Conservation (phyloP, 1,140 invertebrate genomes). For the Drosophila bifasciata region DNA sequence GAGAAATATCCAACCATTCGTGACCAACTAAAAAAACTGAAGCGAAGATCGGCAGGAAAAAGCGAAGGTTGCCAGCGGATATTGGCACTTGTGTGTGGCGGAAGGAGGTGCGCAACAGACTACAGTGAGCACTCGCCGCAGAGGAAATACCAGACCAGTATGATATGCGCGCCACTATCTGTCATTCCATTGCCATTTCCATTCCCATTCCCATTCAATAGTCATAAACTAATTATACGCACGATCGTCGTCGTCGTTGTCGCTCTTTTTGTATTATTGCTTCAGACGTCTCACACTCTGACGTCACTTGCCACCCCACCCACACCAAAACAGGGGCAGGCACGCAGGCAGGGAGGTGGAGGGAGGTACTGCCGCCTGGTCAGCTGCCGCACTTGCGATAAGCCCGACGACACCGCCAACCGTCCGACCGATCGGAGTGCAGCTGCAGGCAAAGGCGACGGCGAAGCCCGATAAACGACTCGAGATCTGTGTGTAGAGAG, state of each 20-base stretch:
- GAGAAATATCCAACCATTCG: constrained; percentile 41
- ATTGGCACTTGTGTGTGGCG: constrained; percentile 30
- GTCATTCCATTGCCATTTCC: not conserved
- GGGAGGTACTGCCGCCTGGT: constrained; percentile 3
- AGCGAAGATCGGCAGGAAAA: not conserved
- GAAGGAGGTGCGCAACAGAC: constrained; percentile 26
- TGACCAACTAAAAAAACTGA: not conserved
- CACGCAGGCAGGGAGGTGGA: not conserved
- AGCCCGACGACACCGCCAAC: no score
- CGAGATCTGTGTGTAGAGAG: not conserved
- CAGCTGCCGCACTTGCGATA: constrained; percentile 40
- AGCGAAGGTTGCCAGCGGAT: constrained; percentile 25
- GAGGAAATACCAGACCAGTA: not conserved
- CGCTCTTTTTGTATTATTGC: constrained; percentile 1
- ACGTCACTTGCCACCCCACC: constrained; percentile 42
- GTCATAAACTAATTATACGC: constrained; percentile 49
- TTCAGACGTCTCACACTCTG: constrained; percentile 17
- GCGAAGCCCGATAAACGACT: constrained; percentile 29
- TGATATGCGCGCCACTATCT: constrained; percentile 10
- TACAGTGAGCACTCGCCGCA: constrained; percentile 23
- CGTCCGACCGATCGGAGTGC: constrained; percentile 4
- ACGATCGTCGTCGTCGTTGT: constrained; percentile 1
- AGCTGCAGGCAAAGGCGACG: not conserved
- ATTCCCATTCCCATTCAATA: constrained; percentile 36
- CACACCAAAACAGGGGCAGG: not conserved